phyloP scores from a whole-genome alignment of 2,888 invertebrate genomes.

The Petrophora chlorosata region DNA sequence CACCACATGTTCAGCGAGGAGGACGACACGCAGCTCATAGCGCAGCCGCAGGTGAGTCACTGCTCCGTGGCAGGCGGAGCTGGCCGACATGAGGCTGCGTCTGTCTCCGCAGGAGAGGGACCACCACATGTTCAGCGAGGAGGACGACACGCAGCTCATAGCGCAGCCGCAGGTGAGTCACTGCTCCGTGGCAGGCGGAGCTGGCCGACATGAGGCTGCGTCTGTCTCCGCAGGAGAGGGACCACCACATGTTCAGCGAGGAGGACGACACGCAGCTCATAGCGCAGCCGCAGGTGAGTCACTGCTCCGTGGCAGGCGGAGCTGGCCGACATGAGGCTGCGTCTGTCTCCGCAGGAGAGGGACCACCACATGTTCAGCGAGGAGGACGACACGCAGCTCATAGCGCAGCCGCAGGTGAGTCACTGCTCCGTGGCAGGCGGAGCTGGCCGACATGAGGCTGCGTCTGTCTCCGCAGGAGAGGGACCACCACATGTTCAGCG shows the following conservation, averaged over 20 bases:
- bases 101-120: constrained; percentile 94
- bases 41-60: constrained; percentile 1
- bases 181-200: constrained; percentile 89
- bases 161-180: constrained; percentile 1
- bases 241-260: constrained; percentile 94
- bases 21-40: constrained; percentile 80
- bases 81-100: constrained; percentile 92
- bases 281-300: constrained; percentile 1
- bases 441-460: constrained; percentile 92
- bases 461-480: constrained; percentile 93
- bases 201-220: constrained; percentile 93
- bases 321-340: constrained; percentile 92
- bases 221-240: constrained; percentile 92
- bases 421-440: constrained; percentile 88
- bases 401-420: constrained; percentile 34
- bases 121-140: constrained; percentile 94
- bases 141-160: constrained; percentile 83
- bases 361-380: constrained; percentile 96
- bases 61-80: constrained; percentile 88
- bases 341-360: constrained; percentile 92
- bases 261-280: constrained; percentile 85
- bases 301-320: constrained; percentile 89
- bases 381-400: constrained; percentile 84
- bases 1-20: constrained; percentile 95
- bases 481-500: constrained; percentile 94